Conservation (phyloP, 2,113 vertebrate genomes). For the Apodemus sylvaticus region DNA sequence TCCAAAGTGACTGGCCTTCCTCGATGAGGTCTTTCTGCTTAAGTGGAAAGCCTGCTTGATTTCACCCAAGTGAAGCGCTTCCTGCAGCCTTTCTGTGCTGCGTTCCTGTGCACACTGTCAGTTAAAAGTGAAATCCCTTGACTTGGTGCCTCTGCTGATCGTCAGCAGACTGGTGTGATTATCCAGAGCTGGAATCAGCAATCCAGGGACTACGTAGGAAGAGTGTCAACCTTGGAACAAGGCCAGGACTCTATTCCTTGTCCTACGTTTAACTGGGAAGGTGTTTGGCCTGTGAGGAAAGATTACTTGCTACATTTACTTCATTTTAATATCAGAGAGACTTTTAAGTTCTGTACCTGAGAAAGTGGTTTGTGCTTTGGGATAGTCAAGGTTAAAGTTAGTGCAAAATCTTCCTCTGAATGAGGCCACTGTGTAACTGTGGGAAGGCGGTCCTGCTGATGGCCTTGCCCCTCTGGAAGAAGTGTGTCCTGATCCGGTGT, state of each 20-base stretch:
- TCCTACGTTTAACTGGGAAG: not conserved
- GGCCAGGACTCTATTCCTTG: not conserved
- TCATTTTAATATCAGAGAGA: not conserved
- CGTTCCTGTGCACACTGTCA: not conserved
- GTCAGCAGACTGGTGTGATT: not conserved
- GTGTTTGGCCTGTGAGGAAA: not conserved
- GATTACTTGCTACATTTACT: not conserved
- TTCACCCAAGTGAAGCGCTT: conserved; percentile 38
- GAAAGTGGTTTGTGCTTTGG: not conserved
- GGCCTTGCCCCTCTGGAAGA: not conserved
- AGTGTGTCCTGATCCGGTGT: not conserved
- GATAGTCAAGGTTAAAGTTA: not conserved
- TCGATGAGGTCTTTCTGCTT: not conserved
- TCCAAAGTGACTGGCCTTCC: not conserved
- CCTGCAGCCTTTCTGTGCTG: not conserved
- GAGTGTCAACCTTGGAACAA: not conserved
- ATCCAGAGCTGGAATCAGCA: not conserved
- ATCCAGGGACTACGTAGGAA: not conserved
- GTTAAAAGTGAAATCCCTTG: not conserved
- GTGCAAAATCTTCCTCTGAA: not conserved
- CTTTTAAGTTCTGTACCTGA: not conserved
- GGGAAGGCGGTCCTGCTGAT: not conserved
- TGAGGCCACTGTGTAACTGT: not conserved
- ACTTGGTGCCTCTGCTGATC: not conserved
- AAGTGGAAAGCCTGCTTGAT: not conserved